Evolutionary conservation across 2,888 invertebrate genomes (phyloP).

Genomic region (Diogma glabrata): DNA sequence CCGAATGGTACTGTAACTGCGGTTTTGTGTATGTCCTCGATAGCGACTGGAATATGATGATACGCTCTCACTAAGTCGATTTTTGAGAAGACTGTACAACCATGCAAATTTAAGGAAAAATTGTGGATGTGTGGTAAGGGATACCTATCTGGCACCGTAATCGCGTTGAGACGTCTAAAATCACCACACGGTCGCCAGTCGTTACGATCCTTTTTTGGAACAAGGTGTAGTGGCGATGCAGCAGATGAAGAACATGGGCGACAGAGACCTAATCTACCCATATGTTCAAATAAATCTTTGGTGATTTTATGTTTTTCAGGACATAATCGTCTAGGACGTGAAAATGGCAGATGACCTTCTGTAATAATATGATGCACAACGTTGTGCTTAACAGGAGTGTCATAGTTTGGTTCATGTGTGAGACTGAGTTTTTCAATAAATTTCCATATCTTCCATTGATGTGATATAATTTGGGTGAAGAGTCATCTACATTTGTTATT

Average conservation of each 20-base stretch:
- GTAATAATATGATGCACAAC: neutral
- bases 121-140: neutral
- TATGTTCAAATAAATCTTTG: too few species aligned
- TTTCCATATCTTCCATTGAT: neutral
- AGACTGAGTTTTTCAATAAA: neutral
- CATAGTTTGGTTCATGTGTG: neutral
- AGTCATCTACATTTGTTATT: neutral
- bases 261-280: too few species aligned
- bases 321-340: neutral
- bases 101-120: neutral
- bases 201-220: too few species aligned
- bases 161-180: too few species aligned
- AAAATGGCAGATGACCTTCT: neutral
- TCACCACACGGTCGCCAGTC: neutral
- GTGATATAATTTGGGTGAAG: neutral
- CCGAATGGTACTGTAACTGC: neutral
- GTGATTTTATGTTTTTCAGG: neutral
- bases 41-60: neutral
- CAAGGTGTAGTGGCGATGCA: too few species aligned
- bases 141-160: too few species aligned
- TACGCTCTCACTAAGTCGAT: neutral
- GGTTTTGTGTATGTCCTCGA: neutral
- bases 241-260: too few species aligned
- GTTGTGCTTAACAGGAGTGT: neutral
- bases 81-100: neutral